Conservation (phyloP, 2,888 invertebrate genomes). For the Troides aeacus region DNA sequence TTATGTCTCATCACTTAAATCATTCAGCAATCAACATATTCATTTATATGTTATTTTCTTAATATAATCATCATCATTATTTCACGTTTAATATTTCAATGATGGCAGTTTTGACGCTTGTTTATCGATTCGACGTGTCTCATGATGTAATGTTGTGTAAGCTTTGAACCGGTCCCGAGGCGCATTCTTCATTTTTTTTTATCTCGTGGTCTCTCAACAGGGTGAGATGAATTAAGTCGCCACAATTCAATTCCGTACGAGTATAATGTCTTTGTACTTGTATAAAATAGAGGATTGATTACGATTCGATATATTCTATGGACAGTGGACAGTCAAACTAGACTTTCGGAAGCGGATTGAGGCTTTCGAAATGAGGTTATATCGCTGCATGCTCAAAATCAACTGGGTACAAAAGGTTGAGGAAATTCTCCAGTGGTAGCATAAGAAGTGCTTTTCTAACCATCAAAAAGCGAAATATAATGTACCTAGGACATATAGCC, state of each 20-base stretch:
- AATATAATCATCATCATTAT: background rate
- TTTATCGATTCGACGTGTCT: conserved; percentile 7
- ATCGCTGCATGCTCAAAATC: no score
- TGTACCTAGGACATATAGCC: no score
- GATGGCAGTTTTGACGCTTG: background rate
- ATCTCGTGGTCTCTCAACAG: conserved; percentile 25
- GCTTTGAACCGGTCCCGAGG: conserved; percentile 6
- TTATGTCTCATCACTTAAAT: no score
- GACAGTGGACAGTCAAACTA: no score
- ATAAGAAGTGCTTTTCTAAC: no score
- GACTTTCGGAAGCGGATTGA: no score
- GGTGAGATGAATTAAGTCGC: conserved; percentile 28
- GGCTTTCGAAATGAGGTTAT: no score
- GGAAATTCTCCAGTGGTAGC: no score
- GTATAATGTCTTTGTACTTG: background rate
- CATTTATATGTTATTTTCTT: background rate
- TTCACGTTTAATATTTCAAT: no score
- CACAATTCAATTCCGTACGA: conserved; percentile 1
- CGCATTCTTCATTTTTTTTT: background rate
- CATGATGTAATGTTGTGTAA: conserved; percentile 22
- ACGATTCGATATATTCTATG: background rate
- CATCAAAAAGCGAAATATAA: no score
- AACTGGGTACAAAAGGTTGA: no score
- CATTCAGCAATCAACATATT: no score
- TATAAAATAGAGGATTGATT: conserved; percentile 2